Conservation (phyloP, 2,888 invertebrate species). For the Amphipoea lucens region DNA sequence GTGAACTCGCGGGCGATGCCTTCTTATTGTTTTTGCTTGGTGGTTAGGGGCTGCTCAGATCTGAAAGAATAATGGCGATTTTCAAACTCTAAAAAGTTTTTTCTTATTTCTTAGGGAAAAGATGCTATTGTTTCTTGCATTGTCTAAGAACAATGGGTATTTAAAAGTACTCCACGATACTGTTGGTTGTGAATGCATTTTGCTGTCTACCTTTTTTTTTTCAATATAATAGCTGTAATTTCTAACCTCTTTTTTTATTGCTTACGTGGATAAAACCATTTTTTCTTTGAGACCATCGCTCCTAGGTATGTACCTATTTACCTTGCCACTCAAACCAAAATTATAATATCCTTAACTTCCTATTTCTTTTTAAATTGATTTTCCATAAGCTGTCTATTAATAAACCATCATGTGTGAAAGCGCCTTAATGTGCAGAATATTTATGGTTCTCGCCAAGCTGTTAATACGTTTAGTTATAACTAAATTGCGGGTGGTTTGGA, state of each 20-base stretch:
- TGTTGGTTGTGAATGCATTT: conserved; percentile 38
- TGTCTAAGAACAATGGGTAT: conserved; percentile 50
- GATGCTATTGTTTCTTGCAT: conserved; percentile 48
- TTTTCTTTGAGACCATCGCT: background rate
- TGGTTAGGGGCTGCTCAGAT: conserved; percentile 71
- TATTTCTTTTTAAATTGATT: background rate
- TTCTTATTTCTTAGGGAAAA: conserved; percentile 29
- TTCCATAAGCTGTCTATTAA: too few relatives aligned
- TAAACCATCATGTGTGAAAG: conserved; percentile 20
- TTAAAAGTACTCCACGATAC: conserved; percentile 37
- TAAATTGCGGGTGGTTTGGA: conserved; percentile 37
- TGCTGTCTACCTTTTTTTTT: conserved; percentile 10
- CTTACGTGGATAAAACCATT: background rate
- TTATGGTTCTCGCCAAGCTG: conserved; percentile 39
- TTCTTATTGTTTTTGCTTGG: conserved; percentile 86
- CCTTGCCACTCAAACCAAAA: background rate
- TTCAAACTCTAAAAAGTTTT: conserved; percentile 37
- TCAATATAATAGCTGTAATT: background rate
- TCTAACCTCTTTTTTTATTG: background rate
- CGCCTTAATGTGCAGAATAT: conserved; percentile 33
- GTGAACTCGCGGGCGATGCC: conserved; percentile 87
- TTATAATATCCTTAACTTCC: background rate
- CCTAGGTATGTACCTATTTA: background rate
- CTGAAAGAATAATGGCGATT: conserved; percentile 55
- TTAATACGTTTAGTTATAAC: conserved; percentile 54